Evolutionary conservation across 2,888 invertebrate genomes (phyloP).

Genomic region (Cerceris ruficornis): DNA sequence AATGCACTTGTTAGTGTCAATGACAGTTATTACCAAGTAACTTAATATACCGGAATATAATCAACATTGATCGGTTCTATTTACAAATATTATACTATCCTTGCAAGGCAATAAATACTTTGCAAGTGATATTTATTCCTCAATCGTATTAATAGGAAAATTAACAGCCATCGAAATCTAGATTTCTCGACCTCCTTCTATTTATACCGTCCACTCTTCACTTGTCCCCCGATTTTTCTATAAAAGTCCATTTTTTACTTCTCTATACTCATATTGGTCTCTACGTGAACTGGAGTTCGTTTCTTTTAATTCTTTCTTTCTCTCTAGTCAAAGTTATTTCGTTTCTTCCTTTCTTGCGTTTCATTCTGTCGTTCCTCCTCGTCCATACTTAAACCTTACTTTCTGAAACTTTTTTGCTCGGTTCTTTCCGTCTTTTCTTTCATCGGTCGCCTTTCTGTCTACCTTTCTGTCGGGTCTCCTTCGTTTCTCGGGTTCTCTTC

Average conservation of each 20-base stretch:
- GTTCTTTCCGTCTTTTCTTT: not conserved
- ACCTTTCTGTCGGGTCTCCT: constrained; percentile 28
- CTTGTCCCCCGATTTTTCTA: not conserved
- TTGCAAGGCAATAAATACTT: too few species aligned
- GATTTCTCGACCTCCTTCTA: not conserved
- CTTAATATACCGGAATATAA: too few species aligned
- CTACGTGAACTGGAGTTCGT: not conserved
- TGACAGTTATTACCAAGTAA: too few species aligned
- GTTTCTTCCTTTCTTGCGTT: not conserved
- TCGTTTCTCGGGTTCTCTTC: constrained; percentile 45
- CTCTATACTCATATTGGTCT: not conserved
- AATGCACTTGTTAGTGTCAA: too few species aligned
- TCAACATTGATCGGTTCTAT: too few species aligned
- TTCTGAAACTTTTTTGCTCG: not conserved
- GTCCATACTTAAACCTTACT: not conserved
- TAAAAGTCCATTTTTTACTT: not conserved
- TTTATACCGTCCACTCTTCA: not conserved
- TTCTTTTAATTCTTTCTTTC: not conserved
- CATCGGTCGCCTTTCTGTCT: not conserved
- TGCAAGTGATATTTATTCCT: too few species aligned
- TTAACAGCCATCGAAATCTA: too few species aligned
- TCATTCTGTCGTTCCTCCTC: too few species aligned
- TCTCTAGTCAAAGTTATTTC: not conserved
- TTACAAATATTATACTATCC: too few species aligned
- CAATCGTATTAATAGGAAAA: too few species aligned